Percentiles rank a stretch among this genome's conserved stretches.
Conservation (phyloP, 2,888 invertebrate species). For the Conchocele bisecta region DNA sequence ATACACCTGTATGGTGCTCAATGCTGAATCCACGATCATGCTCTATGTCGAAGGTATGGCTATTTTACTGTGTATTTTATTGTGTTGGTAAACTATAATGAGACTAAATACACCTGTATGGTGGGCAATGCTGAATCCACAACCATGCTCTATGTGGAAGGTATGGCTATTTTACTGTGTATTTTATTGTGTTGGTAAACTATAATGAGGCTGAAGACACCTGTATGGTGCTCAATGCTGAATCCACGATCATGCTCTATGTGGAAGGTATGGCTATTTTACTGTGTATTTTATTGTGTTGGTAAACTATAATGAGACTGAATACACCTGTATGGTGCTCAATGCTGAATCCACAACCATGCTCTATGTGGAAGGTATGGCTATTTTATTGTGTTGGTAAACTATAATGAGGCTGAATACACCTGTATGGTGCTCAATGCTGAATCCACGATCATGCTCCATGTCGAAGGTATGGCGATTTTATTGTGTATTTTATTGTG, state of each 20-base stretch:
- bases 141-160: constrained; percentile 91
- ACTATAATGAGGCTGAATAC: constrained; percentile 76
- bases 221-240: constrained; percentile 88
- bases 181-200: too few species aligned
- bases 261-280: constrained; percentile 89
- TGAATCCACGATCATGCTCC: constrained; percentile 90
- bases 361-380: constrained; percentile 89
- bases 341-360: constrained; percentile 90
- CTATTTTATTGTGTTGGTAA: too few species aligned
- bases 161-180: too few species aligned
- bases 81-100: too few species aligned
- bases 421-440: constrained; percentile 88
- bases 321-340: constrained; percentile 87
- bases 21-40: constrained; percentile 90
- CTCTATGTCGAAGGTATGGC: constrained; percentile 90
- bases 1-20: constrained; percentile 87
- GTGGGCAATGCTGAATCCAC: constrained; percentile 87
- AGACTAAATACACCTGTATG: constrained; percentile 86
- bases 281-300: too few species aligned
- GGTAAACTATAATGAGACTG: too few species aligned
- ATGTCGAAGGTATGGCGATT: constrained; percentile 88
- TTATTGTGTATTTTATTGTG: too few species aligned
- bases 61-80: too few species aligned
- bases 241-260: constrained; percentile 89
- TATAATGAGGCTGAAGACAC: constrained; percentile 84